A percentile compares a stretch with the other conserved stretches of the same genome.
Conservation (phyloP, 2,113 vertebrate species). For the Leucosticte australis region DNA sequence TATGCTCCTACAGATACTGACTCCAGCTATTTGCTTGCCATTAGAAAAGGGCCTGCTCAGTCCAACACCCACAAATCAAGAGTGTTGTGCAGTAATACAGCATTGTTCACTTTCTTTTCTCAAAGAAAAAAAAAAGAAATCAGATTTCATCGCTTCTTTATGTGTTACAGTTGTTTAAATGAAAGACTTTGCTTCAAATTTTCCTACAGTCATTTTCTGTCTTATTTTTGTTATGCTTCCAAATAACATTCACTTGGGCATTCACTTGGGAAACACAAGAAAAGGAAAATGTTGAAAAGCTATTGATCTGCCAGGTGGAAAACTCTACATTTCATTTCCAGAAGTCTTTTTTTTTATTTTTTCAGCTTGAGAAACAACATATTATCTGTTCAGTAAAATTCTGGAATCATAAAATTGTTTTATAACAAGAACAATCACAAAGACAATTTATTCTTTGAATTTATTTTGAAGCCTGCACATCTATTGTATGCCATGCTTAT, state of each 20-base stretch:
- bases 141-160: background rate
- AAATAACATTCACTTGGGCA: background rate
- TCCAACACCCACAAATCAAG: background rate
- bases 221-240: conserved; percentile 16
- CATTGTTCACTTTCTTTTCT: background rate
- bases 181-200: background rate
- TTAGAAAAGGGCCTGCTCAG: background rate
- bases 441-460: background rate
- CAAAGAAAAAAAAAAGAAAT: background rate
- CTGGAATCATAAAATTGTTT: background rate
- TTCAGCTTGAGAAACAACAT: background rate
- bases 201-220: conserved; percentile 17
- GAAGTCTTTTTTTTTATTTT: background rate
- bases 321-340: conserved; percentile 8
- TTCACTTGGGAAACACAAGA: background rate
- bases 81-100: background rate
- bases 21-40: background rate
- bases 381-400: background rate
- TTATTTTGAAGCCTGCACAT: background rate
- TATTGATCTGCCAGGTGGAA: conserved; percentile 28
- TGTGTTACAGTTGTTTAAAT: background rate
- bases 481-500: background rate
- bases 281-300: background rate
- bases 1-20: background rate
- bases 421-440: background rate